phyloP scores from a whole-genome alignment of 1,140 invertebrate species.

The Dryas iulia region DNA sequence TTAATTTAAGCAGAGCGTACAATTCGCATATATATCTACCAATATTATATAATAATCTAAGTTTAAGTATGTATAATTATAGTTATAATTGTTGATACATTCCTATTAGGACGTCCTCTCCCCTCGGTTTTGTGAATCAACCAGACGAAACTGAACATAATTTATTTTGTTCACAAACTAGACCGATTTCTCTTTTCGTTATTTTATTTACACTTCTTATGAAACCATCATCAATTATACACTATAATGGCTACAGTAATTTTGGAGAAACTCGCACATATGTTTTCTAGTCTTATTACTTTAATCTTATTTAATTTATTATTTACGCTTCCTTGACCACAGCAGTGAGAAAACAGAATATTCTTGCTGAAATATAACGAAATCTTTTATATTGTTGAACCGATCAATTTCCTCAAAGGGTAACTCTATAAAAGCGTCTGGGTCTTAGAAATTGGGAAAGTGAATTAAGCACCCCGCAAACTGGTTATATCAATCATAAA shows the following conservation, averaged over 20 bases:
- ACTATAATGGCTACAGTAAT: slow-evolving; percentile 10
- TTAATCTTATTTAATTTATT: slow-evolving; percentile 35
- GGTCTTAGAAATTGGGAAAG: slow-evolving; percentile 73
- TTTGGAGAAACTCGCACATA: slow-evolving; percentile 18
- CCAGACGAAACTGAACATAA: slow-evolving; percentile 9
- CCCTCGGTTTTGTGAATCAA: neutral
- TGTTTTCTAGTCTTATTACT: slow-evolving; percentile 20
- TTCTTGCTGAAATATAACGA: slow-evolving; percentile 46
- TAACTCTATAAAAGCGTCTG: slow-evolving; percentile 74
- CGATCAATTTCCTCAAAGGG: slow-evolving; percentile 74
- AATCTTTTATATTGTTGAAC: slow-evolving; percentile 59
- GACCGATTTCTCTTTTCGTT: slow-evolving; percentile 13
- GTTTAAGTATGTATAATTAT: too few relatives aligned
- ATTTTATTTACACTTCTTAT: slow-evolving; percentile 20
- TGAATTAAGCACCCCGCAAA: slow-evolving; percentile 78
- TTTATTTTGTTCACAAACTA: slow-evolving; percentile 12
- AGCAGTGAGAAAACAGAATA: slow-evolving; percentile 27
- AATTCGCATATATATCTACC: too few relatives aligned
- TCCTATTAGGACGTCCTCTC: neutral
- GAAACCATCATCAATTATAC: slow-evolving; percentile 20
- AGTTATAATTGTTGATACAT: neutral
- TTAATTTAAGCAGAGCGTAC: too few relatives aligned
- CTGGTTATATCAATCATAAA: slow-evolving; percentile 81
- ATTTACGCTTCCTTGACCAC: slow-evolving; percentile 49
- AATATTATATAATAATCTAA: too few relatives aligned